Base-by-base conservation (phyloP, 2,113 vertebrate genomes). In the Tympanuchus pallidicinctus region DNA sequence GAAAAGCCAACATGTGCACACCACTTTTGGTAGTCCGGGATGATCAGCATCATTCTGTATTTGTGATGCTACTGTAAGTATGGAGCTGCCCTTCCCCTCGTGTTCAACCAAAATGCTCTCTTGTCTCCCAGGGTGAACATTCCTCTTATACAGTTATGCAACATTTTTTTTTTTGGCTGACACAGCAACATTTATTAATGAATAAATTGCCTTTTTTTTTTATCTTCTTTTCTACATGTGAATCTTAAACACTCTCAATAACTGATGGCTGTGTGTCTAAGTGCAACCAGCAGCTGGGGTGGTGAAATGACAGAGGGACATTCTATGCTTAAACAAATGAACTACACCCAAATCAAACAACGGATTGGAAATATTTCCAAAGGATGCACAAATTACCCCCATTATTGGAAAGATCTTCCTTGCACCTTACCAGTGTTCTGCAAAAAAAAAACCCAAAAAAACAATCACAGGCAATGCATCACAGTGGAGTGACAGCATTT, bases 241-340 rank as follows among this genome's bases (percentile, higher is more conserved):
- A 93, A 43, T 60, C 70, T 86, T 71, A 88, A 96, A 91, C 75
- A 92, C 82, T 89, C n/a, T 83, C 88, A 95, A 91, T 88, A 94
- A 86, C 82, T 90, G 86, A 83, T 91, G 92, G 87, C 95, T 97
- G 86, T 40, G 73, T 86, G 82, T 86, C 82, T 94, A 88, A 97
- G 72, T 91, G 91, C 77, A 95, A 92, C 88, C 93, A 95, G 87
- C 84, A 56, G 91, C 93, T 65, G 88, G 89, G 64, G 64, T 92
- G 88, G 82, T 97, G 96, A 95, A 95, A 96, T 92, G 91, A 92
- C 91, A 90, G 94, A 94, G 91, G 88, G 94, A 94, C 91, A 93
- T 92, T 95, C 90, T 96, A 92, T 90, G 94, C 89, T 96, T 89
- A 96, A 93, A 96, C 93, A 97, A 94, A 88, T 94, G 95, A 95